Conservation (phyloP, 2,113 vertebrate genomes). For the Astatoreochromis straeleni region DNA sequence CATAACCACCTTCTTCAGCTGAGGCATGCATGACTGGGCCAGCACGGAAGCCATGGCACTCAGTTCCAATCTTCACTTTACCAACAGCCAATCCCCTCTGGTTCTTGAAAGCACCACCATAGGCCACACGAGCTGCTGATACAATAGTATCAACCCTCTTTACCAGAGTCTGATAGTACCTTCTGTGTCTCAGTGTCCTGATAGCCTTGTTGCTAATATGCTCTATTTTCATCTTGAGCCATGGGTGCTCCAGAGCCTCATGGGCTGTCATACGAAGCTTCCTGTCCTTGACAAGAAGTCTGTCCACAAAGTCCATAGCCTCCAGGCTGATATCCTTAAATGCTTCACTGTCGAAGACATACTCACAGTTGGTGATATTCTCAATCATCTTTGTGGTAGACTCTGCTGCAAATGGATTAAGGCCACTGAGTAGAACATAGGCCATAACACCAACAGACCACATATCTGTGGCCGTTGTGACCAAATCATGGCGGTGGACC, state of each 20-base stretch:
- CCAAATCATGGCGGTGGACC: conserved; percentile 88
- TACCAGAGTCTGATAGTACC: conserved; percentile 89
- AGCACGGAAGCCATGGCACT: conserved; percentile 83
- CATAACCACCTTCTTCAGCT: conserved; percentile 88
- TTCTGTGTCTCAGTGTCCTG: conserved; percentile 89
- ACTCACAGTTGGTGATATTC: conserved; percentile 90
- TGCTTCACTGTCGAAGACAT: conserved; percentile 90
- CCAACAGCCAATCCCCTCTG: conserved; percentile 85
- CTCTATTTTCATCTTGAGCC: conserved; percentile 91
- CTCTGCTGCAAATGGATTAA: conserved; percentile 95
- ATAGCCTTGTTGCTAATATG: conserved; percentile 86
- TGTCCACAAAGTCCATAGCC: conserved; percentile 95
- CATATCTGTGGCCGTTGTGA: conserved; percentile 93
- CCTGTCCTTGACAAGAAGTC: conserved; percentile 88
- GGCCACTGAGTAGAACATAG: conserved; percentile 90
- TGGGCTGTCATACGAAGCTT: conserved; percentile 93
- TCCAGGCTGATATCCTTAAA: conserved; percentile 89
- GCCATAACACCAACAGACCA: conserved; percentile 94
- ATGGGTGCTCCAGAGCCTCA: conserved; percentile 88
- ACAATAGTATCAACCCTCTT: conserved; percentile 89
- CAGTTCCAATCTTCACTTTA: conserved; percentile 91
- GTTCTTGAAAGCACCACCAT: conserved; percentile 86
- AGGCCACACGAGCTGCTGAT: conserved; percentile 87
- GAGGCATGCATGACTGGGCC: conserved; percentile 87
- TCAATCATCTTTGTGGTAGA: conserved; percentile 91